These are phyloP conservation scores for Ditylenchus dipsaci DNA, from an alignment of 1,140 invertebrate species.

Conservation along the genomic window DNA sequence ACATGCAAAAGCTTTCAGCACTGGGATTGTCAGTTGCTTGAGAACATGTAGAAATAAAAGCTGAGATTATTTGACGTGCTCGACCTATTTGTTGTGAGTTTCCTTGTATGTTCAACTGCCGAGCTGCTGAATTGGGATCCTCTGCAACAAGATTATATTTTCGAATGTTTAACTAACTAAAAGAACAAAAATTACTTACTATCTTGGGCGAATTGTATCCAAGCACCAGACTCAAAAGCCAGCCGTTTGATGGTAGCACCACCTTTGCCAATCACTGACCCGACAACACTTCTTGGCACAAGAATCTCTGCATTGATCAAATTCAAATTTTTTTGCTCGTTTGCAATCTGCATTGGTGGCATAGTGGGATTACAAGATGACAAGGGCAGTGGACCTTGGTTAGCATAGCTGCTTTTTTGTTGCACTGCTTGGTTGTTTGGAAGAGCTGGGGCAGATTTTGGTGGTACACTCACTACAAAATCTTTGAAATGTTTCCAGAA, in stretches of 20 bases:
- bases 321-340: too few relatives aligned
- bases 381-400: too few relatives aligned
- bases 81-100: constrained; percentile 78
- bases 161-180: too few relatives aligned
- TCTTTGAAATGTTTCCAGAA: too few relatives aligned
- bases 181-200: constrained; percentile 23
- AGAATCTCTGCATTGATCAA: constrained; percentile 57
- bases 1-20: constrained; percentile 71
- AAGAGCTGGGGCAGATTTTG: too few relatives aligned
- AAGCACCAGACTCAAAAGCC: constrained; percentile 76
- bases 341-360: too few relatives aligned
- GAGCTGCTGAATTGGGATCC: constrained; percentile 77
- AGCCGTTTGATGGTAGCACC: constrained; percentile 88
- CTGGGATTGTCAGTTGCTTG: constrained; percentile 67
- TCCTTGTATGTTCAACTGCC: constrained; percentile 77
- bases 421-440: too few relatives aligned
- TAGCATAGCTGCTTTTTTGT: too few relatives aligned
- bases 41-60: constrained; percentile 46
- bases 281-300: constrained; percentile 79
- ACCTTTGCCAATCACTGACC: constrained; percentile 82
- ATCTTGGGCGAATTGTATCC: constrained; percentile 69
- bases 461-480: too few relatives aligned
- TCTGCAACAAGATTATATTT: constrained; percentile 61
- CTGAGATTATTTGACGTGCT: constrained; percentile 61
- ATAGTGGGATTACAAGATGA: too few relatives aligned